These are phyloP conservation scores for Macroglossus sobrinus DNA, from an alignment of 2,113 vertebrate genomes.

Conservation along the genomic window DNA sequence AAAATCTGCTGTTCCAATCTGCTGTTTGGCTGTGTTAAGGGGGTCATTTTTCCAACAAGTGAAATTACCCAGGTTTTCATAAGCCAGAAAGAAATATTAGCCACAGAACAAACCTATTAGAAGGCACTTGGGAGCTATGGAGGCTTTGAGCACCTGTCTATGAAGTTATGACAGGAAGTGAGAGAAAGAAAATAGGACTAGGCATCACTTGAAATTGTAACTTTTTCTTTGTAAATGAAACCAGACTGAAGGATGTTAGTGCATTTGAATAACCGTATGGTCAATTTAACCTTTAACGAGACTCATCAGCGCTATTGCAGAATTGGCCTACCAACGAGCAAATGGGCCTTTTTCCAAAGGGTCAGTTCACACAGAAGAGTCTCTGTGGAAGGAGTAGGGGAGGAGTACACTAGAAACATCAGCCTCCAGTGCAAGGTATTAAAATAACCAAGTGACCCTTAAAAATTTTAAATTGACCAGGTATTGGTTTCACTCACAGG, in stretches of 20 bases:
- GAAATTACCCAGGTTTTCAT: neutral
- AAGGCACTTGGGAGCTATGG: neutral
- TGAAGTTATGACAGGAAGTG: neutral
- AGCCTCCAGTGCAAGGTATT: neutral
- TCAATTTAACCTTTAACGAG: neutral
- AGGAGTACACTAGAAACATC: neutral
- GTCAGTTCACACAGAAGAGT: neutral
- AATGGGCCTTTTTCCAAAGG: neutral
- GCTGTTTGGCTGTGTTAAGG: neutral
- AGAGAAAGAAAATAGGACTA: neutral
- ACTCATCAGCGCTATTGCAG: neutral
- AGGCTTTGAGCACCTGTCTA: neutral
- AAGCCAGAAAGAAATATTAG: neutral
- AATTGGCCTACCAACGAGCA: neutral
- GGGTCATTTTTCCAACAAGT: neutral
- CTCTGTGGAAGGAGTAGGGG: neutral
- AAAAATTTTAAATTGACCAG: neutral
- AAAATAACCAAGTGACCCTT: neutral
- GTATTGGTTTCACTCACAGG: neutral
- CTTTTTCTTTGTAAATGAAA: conserved; percentile 22
- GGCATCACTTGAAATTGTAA: neutral
- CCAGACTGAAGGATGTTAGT: neutral
- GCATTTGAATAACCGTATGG: neutral
- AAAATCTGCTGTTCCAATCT: neutral
- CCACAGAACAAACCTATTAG: neutral